Base-by-base conservation (phyloP, 2,113 vertebrate species). In the Caranx melampygus region DNA sequence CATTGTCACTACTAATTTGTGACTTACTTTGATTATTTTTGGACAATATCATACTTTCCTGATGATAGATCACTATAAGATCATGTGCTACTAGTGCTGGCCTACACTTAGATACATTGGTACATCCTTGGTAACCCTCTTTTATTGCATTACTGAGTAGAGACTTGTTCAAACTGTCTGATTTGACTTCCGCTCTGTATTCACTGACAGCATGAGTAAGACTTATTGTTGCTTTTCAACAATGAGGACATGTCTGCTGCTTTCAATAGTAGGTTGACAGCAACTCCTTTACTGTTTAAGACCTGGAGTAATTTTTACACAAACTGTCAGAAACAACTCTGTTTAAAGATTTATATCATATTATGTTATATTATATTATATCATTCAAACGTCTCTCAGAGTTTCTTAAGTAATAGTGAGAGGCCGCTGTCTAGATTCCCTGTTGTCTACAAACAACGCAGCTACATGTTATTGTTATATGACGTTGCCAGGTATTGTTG, bases 171-270 rank as follows among this genome's bases (percentile, higher is more conserved):
- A n/a, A 51, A n/a, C 51, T 52, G 7, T 52, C 20, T n/a, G 51
- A 52, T n/a, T n/a, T n/a, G 51, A n/a, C 7, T 52, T 52, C 51
- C 8, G n/a, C 9, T 52, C 11, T 52, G 51, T 6, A 11, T 52
- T n/a, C 20, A n/a, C 20, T 52, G 6, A 10, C 20, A 52, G 20
- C 20, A 52, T 21, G 7, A n/a, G 51, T n/a, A n/a, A 49, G 14
- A 45, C 26, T 45, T 49, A 37, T 62, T 73, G 13, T 64, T 40
- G 20, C 47, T 58, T 77, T 78, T 65, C 8, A 60, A 72, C 52
- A 65, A 13, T 42, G 20, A 40, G 4, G 13, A 6, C 33, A 7
- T 21, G 18, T 14, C 40, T 33, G 44, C 13, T 67, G 5, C 42
- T 59, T 11, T 34, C 5, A 59, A 8, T 18, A 47, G 13, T 8